Base-by-base conservation (phyloP, 2,797 vertebrate species). In the Urophycis tenuis region DNA sequence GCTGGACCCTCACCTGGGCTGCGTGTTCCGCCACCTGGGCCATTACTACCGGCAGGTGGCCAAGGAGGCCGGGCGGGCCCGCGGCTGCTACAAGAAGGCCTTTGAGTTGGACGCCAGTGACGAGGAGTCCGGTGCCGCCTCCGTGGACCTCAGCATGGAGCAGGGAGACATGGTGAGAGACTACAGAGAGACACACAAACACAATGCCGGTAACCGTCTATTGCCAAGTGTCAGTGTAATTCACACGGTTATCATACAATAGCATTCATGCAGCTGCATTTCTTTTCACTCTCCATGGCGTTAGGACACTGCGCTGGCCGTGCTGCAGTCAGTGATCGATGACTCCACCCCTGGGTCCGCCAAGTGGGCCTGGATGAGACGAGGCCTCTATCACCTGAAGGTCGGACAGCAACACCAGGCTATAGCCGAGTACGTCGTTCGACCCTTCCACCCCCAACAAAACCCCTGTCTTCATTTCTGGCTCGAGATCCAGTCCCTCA, bases 291-390 rank as follows among this genome's bases (percentile, higher is more conserved):
- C 32, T 15, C 32, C 83, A 80, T 53, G 30, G 84, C 9, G 73
- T 78, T 78, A 99, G 98, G 95, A 96, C 45, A 88, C 93, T 29
- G 96, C 97, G 49, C 91, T 99, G 84, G 88, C 91, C 34, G 88
- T 95, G 76, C 91, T 99, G 80, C 94, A 95, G 84, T 89, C 93
- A 25, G 97, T 97, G 77, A 97, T 94, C 12, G 93, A 93, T 69
- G 95, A 91, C 90, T 95, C 95, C 1, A 94, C 93, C 29, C 91
- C 95, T 71, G 97, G 97, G 74, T 93, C 94, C 0, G 95, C 94
- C n/a, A 99, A 99, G 86, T 99, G 98, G 98, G 97, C 98, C 49
- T 99, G 97, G 97, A 95, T 99, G 87, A 94, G 95, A 84, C 93
- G 96, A 87, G 97, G 97, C 9, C 93, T 99, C 0, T 95, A 97